Evolutionary conservation across 2,797 vertebrate genomes (phyloP).

Genomic region (Gambelia wislizenii): DNA sequence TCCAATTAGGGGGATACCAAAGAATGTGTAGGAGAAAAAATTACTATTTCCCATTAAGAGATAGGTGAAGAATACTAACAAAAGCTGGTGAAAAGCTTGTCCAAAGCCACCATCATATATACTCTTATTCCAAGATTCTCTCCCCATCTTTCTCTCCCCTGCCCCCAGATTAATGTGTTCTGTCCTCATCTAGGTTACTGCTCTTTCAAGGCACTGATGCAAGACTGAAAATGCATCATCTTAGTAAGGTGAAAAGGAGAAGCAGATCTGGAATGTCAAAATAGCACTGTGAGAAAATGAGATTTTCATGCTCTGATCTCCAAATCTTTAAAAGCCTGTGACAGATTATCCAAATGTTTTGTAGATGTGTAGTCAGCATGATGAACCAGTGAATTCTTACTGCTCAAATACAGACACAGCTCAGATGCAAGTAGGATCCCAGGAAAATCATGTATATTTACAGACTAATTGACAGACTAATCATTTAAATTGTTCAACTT

Average conservation of each 20-base stretch:
- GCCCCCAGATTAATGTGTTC: not conserved
- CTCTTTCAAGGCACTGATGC: not conserved
- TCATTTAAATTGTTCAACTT: not conserved
- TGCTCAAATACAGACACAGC: not conserved
- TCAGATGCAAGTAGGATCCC: not conserved
- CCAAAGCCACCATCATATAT: not conserved
- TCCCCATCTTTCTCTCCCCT: not conserved
- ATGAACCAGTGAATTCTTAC: not conserved
- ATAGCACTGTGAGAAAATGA: not conserved
- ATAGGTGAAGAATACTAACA: not conserved
- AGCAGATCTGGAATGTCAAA: not conserved
- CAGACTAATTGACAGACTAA: not conserved
- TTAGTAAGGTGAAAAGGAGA: not conserved
- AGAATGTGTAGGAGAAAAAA: not conserved
- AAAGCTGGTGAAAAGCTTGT: not conserved
- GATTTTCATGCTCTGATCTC: slow-evolving; percentile 10
- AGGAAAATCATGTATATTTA: not conserved
- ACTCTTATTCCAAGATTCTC: too few relatives aligned
- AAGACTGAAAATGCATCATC: not conserved
- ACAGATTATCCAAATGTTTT: not conserved
- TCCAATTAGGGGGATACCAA: not conserved
- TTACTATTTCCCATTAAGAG: not conserved
- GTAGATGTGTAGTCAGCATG: not conserved
- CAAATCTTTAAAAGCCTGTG: slow-evolving; percentile 3
- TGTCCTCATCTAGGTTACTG: not conserved